Conservation (phyloP, 2,797 vertebrate genomes). For the Peromyscus aztecus region DNA sequence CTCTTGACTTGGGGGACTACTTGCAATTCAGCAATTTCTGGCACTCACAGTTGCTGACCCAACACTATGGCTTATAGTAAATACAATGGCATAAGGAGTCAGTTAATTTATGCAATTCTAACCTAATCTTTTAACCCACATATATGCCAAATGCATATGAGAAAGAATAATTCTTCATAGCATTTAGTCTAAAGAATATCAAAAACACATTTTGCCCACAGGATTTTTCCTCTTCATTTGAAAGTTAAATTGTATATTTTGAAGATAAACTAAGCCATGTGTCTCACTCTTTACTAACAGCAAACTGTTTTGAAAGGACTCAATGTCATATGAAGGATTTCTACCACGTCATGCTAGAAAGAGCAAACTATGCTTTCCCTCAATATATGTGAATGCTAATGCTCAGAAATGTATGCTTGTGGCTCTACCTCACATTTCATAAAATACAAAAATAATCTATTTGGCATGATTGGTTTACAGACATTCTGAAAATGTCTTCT, state of each 20-base stretch:
- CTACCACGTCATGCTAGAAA: conserved; percentile 51
- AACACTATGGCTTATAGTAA: conserved; percentile 49
- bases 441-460: conserved; percentile 38
- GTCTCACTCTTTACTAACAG: conserved; percentile 69
- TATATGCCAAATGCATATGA: conserved; percentile 9
- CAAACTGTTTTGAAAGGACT: conserved; percentile 65
- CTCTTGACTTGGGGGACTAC: background rate
- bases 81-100: conserved; percentile 22
- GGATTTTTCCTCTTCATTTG: conserved; percentile 75
- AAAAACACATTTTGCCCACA: conserved; percentile 68
- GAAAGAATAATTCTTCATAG: conserved; percentile 43
- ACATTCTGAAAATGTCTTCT: conserved; percentile 33
- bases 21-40: conserved; percentile 40
- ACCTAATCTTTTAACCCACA: conserved; percentile 54
- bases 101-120: conserved; percentile 51
- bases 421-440: conserved; percentile 25
- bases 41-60: conserved; percentile 42
- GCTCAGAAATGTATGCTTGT: conserved; percentile 38
- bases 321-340: conserved; percentile 64
- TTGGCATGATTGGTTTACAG: background rate
- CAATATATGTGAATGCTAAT: conserved; percentile 1
- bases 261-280: conserved; percentile 81
- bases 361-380: conserved; percentile 50
- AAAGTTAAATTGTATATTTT: conserved; percentile 80
- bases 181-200: conserved; percentile 56